Evolutionary conservation across 1,140 invertebrate species (phyloP).

Genomic region (Bathynomus jamesi): DNA sequence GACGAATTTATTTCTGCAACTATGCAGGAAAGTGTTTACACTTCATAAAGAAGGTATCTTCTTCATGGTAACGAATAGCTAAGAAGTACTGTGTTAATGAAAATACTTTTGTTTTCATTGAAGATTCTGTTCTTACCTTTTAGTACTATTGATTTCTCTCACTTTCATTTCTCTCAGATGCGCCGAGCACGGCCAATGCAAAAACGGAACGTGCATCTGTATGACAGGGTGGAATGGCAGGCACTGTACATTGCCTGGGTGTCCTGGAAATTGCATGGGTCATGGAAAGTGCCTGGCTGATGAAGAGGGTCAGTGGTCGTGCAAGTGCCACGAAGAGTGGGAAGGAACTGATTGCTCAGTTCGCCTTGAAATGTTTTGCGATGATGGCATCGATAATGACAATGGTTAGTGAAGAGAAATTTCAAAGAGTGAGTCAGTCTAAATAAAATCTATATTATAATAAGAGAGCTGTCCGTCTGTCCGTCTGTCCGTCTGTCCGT

Average conservation of each 20-base stretch:
- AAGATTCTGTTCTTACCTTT: no score
- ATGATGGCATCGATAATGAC: constrained; percentile 89
- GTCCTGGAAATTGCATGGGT: constrained; percentile 51
- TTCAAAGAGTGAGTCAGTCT: no score
- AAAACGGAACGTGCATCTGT: constrained; percentile 95
- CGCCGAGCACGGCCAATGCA: constrained; percentile 90
- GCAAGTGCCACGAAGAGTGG: constrained; percentile 86
- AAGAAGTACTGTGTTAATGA: no score
- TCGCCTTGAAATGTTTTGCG: constrained; percentile 81
- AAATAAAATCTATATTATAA: no score
- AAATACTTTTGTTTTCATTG: no score
- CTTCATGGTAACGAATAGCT: no score
- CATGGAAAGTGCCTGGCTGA: constrained; percentile 24
- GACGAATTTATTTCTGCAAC: no score
- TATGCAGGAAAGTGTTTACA: no score
- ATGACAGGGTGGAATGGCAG: constrained; percentile 95
- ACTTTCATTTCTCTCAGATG: constrained; percentile 52
- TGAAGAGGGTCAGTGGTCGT: constrained; percentile 60
- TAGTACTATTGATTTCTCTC: no score
- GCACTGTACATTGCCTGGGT: constrained; percentile 92
- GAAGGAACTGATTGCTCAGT: constrained; percentile 86
- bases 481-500: no score
- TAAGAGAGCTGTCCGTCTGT: no score
- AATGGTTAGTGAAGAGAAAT: constrained; percentile 71
- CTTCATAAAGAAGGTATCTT: no score